These are phyloP conservation scores for Neoaliturus tenellus DNA, from an alignment of 2,888 invertebrate genomes.

Conservation along the genomic window DNA sequence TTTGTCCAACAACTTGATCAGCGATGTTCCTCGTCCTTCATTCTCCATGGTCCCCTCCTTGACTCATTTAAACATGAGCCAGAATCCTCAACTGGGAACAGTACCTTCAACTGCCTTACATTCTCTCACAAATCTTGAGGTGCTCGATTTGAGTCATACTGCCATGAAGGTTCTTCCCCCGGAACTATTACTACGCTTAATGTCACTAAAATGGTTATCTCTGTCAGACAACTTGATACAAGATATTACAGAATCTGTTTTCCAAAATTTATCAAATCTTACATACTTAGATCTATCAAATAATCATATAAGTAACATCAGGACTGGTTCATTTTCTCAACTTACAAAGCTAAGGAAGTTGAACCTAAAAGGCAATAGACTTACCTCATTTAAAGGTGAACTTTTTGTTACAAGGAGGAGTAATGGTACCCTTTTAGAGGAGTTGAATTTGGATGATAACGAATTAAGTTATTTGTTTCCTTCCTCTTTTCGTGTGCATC, in stretches of 20 bases:
- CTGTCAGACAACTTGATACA: constrained; percentile 84
- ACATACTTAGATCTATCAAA: constrained; percentile 81
- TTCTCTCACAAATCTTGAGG: constrained; percentile 80
- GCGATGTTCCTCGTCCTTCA: constrained; percentile 81
- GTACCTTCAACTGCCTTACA: constrained; percentile 81
- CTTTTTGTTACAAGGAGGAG: constrained; percentile 81
- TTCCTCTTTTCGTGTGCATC: constrained; percentile 90
- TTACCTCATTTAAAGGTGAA: constrained; percentile 89
- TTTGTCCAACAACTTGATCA: constrained; percentile 86
- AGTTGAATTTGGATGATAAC: constrained; percentile 88
- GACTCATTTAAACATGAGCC: constrained; percentile 84
- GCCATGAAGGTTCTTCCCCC: constrained; percentile 84
- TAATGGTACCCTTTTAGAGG: constrained; percentile 78
- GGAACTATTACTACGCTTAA: constrained; percentile 82
- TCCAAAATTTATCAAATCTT: constrained; percentile 85
- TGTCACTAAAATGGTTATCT: constrained; percentile 80
- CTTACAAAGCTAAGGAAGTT: constrained; percentile 84
- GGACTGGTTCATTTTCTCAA: constrained; percentile 86
- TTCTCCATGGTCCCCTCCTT: constrained; percentile 81
- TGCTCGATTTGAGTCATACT: constrained; percentile 84
- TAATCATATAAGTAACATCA: constrained; percentile 86
- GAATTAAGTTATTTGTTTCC: constrained; percentile 89
- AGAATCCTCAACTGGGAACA: constrained; percentile 81
- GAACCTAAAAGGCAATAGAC: constrained; percentile 84
- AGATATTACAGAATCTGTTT: constrained; percentile 86